These are phyloP conservation scores for Sterrhoptilus dennistouni DNA, from an alignment of 2,113 vertebrate species.

Conservation along the genomic window DNA sequence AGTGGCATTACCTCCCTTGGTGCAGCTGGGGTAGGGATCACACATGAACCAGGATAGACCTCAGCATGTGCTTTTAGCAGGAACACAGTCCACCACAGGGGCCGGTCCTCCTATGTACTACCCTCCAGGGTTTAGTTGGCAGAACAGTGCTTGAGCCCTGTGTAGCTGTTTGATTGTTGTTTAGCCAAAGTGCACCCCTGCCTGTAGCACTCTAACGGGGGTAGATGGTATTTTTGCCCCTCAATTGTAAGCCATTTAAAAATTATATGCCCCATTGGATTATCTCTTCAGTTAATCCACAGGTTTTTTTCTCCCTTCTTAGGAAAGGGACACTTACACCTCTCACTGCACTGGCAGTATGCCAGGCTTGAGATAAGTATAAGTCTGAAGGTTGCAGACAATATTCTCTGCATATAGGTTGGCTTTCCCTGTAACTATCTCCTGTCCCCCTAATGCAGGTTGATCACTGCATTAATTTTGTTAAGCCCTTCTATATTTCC, in stretches of 20 bases:
- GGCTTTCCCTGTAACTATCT: not conserved
- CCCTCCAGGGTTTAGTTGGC: not conserved
- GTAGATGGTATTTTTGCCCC: not conserved
- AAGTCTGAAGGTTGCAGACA: not conserved
- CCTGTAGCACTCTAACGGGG: not conserved
- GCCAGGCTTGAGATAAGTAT: not conserved
- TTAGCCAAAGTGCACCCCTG: not conserved
- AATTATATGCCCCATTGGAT: not conserved
- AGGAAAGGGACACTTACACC: not conserved
- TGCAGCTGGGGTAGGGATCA: not conserved
- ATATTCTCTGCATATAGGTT: not conserved
- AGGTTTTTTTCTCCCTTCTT: not conserved
- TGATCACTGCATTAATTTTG: not conserved
- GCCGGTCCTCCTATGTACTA: not conserved
- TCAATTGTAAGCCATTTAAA: not conserved
- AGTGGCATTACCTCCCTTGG: not conserved
- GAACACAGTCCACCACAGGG: not conserved
- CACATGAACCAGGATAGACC: rapidly evolving
- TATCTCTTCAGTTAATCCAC: not conserved
- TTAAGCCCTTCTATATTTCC: not conserved
- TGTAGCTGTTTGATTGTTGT: not conserved
- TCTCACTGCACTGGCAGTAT: rapidly evolving
- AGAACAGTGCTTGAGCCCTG: not conserved
- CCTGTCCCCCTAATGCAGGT: not conserved
- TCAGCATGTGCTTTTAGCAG: rapidly evolving